A percentile compares a stretch with the other conserved stretches of the same genome.
These are phyloP conservation scores for Pseudotriccus pelzelni DNA, from an alignment of 2,797 vertebrate genomes.

Conservation along the genomic window DNA sequence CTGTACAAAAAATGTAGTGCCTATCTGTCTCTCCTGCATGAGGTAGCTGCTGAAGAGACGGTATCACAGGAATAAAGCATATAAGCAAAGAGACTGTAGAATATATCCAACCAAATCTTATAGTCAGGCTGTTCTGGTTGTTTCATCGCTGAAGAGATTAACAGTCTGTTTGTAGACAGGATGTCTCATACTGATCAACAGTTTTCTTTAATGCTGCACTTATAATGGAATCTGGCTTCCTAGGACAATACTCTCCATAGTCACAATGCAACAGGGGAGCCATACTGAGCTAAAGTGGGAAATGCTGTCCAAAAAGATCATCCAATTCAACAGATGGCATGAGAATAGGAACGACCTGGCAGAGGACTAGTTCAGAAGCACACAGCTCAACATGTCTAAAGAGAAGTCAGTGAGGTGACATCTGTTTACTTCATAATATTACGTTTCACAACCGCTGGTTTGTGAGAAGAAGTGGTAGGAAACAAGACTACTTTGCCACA, in stretches of 20 bases:
- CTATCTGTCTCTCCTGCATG: not conserved
- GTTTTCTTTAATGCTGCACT: not conserved
- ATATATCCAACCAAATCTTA: not conserved
- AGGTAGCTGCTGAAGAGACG: not conserved
- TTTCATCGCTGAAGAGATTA: not conserved
- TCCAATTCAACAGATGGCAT: conserved; percentile 38
- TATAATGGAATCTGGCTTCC: not conserved
- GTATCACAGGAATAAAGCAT: not conserved
- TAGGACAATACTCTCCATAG: not conserved
- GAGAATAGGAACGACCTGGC: conserved; percentile 18
- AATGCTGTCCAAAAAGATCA: not conserved
- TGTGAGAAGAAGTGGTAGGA: not conserved
- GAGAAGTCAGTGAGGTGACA: not conserved
- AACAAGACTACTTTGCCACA: not conserved
- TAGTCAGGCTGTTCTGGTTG: not conserved
- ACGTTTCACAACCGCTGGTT: not conserved
- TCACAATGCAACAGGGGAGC: not conserved
- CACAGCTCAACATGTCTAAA: not conserved
- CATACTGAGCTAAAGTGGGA: not conserved
- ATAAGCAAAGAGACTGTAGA: not conserved
- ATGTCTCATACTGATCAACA: not conserved
- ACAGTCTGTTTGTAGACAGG: not conserved
- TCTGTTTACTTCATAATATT: not conserved
- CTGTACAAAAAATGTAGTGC: accelerated
- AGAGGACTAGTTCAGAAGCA: not conserved